Evolutionary conservation across 2,113 vertebrate species (phyloP).

Genomic region (Centropus bengalensis): DNA sequence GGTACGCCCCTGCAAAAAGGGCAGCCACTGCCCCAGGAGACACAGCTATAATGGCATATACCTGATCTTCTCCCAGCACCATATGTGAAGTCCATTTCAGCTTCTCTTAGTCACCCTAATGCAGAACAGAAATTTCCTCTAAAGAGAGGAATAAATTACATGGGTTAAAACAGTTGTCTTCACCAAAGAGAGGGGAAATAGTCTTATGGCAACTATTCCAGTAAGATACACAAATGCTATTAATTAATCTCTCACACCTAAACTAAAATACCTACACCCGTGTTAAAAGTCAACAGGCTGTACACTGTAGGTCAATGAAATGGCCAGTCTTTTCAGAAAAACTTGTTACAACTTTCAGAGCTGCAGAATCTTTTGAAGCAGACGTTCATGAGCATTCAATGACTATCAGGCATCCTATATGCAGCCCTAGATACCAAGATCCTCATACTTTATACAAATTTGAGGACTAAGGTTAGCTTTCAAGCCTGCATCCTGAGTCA

Average conservation of each 20-base stretch:
- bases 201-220: not conserved
- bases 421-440: not conserved
- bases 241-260: not conserved
- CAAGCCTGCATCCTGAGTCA: not conserved
- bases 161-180: not conserved
- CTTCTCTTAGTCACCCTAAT: not conserved
- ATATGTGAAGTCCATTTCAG: not conserved
- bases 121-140: not conserved
- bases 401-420: not conserved
- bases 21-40: not conserved
- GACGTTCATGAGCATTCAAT: not conserved
- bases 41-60: not conserved
- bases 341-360: not conserved
- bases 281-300: not conserved
- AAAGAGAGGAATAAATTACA: not conserved
- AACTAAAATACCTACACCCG: not conserved
- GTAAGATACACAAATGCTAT: not conserved
- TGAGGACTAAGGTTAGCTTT: not conserved
- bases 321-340: not conserved
- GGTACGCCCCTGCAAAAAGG: accelerated
- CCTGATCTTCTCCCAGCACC: not conserved
- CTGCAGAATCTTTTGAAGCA: not conserved
- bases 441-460: not conserved
- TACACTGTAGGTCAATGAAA: not conserved
- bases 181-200: not conserved